These are phyloP conservation scores for Eupithecia dodoneata DNA, from an alignment of 2,888 invertebrate species.

Conservation along the genomic window DNA sequence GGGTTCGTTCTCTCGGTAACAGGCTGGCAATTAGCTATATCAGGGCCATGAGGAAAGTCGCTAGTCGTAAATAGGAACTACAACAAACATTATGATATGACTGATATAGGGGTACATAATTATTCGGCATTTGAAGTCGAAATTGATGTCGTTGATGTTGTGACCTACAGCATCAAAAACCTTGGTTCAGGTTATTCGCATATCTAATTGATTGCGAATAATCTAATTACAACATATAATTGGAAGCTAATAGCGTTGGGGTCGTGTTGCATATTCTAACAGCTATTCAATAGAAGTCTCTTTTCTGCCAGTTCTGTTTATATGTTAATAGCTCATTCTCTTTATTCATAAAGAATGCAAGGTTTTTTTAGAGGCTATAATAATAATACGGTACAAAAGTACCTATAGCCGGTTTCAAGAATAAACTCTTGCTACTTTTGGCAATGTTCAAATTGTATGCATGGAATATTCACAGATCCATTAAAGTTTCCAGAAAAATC, in stretches of 20 bases:
- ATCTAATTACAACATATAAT: background rate
- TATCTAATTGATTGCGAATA: conserved; percentile 7
- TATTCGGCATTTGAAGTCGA: background rate
- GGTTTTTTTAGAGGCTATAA: background rate
- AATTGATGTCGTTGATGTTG: background rate
- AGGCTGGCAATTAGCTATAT: background rate
- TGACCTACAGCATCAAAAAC: background rate
- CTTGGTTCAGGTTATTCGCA: conserved; percentile 8
- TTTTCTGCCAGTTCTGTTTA: background rate
- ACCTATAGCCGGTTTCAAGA: background rate
- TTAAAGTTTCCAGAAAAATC: background rate
- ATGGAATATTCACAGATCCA: background rate
- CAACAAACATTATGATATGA: background rate
- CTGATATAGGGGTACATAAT: background rate
- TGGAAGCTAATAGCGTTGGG: background rate
- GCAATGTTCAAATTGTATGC: background rate
- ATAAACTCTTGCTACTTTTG: background rate
- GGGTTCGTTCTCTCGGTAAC: conserved; percentile 3
- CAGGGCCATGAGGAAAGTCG: background rate
- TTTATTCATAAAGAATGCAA: conserved; percentile 2
- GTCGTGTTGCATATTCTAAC: background rate
- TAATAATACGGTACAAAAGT: background rate
- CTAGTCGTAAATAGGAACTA: background rate
- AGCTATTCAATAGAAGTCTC: background rate
- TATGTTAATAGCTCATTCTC: background rate